Conservation (phyloP, 2,888 invertebrate species). For the Drosophila pegasa region DNA sequence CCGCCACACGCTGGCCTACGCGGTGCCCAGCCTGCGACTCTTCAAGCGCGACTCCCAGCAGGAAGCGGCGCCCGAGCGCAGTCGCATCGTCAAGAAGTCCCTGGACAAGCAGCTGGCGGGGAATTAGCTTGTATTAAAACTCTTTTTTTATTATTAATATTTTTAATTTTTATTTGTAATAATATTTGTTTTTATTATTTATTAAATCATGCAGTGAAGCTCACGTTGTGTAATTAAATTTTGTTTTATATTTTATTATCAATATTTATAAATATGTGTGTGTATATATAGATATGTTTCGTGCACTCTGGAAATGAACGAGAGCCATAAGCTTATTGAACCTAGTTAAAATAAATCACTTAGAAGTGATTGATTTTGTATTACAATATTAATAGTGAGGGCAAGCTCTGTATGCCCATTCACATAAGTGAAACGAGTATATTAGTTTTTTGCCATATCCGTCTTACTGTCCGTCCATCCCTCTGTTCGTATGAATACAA, state of each 20-base stretch:
- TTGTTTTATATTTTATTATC: background rate
- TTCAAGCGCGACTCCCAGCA: conserved; percentile 59
- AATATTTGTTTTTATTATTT: conserved; percentile 34
- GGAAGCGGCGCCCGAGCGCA: conserved; percentile 21
- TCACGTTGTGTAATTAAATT: background rate
- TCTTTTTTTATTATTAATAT: conserved; percentile 2
- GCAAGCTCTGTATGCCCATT: no score
- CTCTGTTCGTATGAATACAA: no score
- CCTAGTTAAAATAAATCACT: background rate
- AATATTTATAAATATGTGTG: background rate
- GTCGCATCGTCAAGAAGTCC: conserved; percentile 64
- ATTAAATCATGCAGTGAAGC: conserved; percentile 31
- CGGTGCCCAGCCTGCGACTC: conserved; percentile 53
- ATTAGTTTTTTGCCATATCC: no score
- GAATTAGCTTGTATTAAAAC: conserved; percentile 21
- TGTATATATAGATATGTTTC: background rate
- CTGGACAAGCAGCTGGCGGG: conserved; percentile 33
- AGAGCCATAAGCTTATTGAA: background rate
- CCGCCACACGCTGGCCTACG: conserved; percentile 60
- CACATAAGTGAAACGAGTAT: no score
- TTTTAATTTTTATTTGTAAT: conserved; percentile 4
- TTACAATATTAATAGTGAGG: no score
- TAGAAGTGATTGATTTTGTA: no score
- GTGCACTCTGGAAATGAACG: background rate
- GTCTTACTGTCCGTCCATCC: no score